Evolutionary conservation across 1,140 invertebrate species (phyloP), one percentile per base, ranked within the genome.

Genomic region (Drosophila albomicans): DNA sequence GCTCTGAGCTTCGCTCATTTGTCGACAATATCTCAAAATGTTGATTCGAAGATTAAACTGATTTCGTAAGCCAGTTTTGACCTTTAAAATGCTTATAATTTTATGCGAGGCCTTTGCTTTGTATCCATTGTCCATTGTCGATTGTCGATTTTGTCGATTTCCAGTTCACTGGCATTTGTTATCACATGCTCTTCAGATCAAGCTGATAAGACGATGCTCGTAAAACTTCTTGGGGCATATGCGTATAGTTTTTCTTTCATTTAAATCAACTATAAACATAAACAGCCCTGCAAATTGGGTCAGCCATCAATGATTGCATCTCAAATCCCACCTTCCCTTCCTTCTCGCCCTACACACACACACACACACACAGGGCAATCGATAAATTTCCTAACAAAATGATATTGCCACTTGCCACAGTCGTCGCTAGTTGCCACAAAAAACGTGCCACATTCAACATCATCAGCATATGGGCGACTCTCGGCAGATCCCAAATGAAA

Each of bases 381-480:
- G 45, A 82, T 86, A 86, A 86, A 86, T 82, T 82, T 45, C 64
- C 61, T 15, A 81, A 86, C 82, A 75, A 85, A 85, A 85, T 65
- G 82, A 68, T 75, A 64, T 78, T 82, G 79, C 79, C 76, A 82
- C 79, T 82, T 80, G 76, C 67, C 72, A 66, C 48, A 48, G 54
- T 43, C 66, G 46, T 35, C 66, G 46, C 41, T 59, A 46, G 57
- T 68, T 51, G 41, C 62, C 56, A 69, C 32, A 38, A 25, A 82
- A 62, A 82, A 62, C 73, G 69, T 84, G 84, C 69, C 84, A 84
- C 74, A 45, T 84, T 80, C 84, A 72, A 73, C 79, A 65, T 76
- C 64, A 87, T 86, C 82, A 82, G 66, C 82, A 82, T 88, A 87
- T 84, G 80, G 80, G 66, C 77, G 77, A 64, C 84, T 65, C 35